These are phyloP conservation scores for Tipula unca DNA, from an alignment of 2,888 invertebrate species.

Conservation along the genomic window DNA sequence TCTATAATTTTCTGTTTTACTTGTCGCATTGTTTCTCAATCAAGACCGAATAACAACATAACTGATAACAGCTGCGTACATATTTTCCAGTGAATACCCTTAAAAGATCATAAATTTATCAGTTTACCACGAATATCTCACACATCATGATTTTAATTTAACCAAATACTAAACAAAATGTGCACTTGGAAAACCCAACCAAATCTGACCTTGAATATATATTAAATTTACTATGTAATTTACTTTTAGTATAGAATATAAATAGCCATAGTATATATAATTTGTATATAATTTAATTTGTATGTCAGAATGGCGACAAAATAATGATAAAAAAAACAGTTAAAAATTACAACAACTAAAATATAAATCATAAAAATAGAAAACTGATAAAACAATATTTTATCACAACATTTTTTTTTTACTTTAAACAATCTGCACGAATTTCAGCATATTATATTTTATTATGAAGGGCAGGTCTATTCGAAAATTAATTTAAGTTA, in stretches of 20 bases:
- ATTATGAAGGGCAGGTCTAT: background rate
- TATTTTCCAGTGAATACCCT: too few relatives aligned
- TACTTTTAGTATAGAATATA: background rate
- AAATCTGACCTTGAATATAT: background rate
- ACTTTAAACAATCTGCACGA: background rate
- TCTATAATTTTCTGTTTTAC: too few relatives aligned
- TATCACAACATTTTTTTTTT: background rate
- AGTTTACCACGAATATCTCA: background rate
- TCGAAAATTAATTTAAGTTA: background rate
- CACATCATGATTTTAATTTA: background rate
- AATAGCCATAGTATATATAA: background rate
- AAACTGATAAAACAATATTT: background rate
- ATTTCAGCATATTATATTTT: background rate
- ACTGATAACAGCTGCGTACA: too few relatives aligned
- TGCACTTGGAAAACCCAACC: background rate
- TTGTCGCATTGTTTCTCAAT: too few relatives aligned
- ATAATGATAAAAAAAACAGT: conserved; percentile 3
- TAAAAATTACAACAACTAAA: background rate
- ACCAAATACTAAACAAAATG: background rate
- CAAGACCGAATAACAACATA: too few relatives aligned
- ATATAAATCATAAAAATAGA: background rate
- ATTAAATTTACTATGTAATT: background rate
- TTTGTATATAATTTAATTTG: background rate
- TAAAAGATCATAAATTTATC: too few relatives aligned
- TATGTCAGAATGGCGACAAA: background rate